Base-by-base conservation (phyloP, 2,113 vertebrate species). In the Mormyrus iriodes region DNA sequence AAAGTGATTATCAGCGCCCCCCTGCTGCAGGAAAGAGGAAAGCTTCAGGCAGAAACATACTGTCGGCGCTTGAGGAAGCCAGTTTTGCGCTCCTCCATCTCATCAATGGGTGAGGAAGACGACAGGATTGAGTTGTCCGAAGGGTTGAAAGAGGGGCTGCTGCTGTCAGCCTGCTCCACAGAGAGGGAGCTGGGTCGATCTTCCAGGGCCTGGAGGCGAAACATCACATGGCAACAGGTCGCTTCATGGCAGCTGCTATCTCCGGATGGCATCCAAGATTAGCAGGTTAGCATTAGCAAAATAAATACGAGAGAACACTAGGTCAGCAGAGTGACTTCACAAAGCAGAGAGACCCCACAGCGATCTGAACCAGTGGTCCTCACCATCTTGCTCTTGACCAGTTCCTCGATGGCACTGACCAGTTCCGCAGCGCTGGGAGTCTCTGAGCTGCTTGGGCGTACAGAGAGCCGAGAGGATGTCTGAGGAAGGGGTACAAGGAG, bases 351-450 rank as follows among this genome's bases (percentile, higher is more conserved):
- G 13, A 17, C 13, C n/a, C 17, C n/a, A 39, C 21, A 87, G 27
- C 58, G n/a, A n/a, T 61, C 21, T 61, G 27, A 35, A 19, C 2
- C 35, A 7, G 35, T 6, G 35, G 35, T 3, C 35, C 97, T 96
- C 94, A 99, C 98, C 98, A 99, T 99, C 96, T 99, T 99, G 96
- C 98, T 99, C 93, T 99, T 99, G 92, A 99, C 98, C 39, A 99
- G 97, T 90, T 99, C 98, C 92, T 99, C 98, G 13, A 99, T 99
- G 12, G 98, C 98, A 94, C 97, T 99, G 94, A 99, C 98, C 76
- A 99, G 94, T 92, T 99, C 98, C 0, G 98, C 98, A 15, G 98
- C 98, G 13, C 98, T 99, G 24, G 98, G 98, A 0, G 98, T 99
- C 93, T 99, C 98, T 0, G 98, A 99, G 94, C 98, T 98, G 93